A percentile compares a stretch with the other conserved stretches of the same genome.
Evolutionary conservation across 2,888 invertebrate species (phyloP).

Genomic region (Harpagoxenus sublaevis): DNA sequence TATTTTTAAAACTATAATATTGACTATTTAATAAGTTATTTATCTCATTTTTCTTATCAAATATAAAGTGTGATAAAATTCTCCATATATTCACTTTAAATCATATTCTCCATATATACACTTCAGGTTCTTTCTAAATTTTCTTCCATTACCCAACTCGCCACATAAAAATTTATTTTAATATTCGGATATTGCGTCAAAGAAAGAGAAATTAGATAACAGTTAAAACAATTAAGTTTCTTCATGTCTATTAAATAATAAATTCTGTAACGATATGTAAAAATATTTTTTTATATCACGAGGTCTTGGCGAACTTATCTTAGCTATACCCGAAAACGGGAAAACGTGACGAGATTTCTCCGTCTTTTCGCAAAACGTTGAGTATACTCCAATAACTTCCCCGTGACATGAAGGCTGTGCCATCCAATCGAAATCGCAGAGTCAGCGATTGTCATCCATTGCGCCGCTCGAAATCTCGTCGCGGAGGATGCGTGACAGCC

Average conservation of each 20-base stretch:
- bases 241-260: neutral
- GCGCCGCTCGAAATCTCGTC: conserved; percentile 63
- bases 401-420: conserved; percentile 53
- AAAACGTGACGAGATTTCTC: conserved; percentile 31
- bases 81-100: neutral
- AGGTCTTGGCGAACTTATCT: neutral
- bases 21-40: neutral
- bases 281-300: neutral
- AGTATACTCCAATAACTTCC: conserved; percentile 53
- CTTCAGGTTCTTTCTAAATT: neutral
- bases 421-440: conserved; percentile 66
- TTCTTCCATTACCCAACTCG: neutral
- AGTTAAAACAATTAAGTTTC: neutral
- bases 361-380: conserved; percentile 36
- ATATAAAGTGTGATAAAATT: neutral
- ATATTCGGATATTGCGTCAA: neutral
- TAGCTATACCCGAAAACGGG: neutral
- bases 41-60: neutral
- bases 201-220: neutral
- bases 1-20: neutral
- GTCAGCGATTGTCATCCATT: conserved; percentile 67
- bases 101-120: neutral
- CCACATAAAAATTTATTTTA: neutral
- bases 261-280: neutral
- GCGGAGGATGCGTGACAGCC: conserved; percentile 60